Conservation (phyloP, 2,888 invertebrate species). For the Eumacrocentrus americanus region DNA sequence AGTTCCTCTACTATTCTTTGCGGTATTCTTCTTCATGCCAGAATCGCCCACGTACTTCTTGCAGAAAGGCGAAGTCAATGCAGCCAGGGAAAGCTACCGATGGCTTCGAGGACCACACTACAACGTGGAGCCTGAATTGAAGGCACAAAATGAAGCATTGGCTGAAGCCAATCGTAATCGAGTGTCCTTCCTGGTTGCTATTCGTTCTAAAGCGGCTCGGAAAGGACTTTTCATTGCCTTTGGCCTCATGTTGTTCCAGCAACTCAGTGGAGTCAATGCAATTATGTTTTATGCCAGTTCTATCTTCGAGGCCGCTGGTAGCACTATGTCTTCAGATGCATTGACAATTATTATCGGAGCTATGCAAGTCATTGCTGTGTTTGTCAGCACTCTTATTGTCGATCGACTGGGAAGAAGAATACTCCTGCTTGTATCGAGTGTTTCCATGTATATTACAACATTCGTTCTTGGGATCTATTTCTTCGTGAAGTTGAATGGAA, state of each 20-base stretch:
- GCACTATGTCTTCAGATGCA: conserved; percentile 65
- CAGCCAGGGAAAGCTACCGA: conserved; percentile 73
- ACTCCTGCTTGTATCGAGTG: conserved; percentile 74
- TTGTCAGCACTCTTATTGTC: conserved; percentile 76
- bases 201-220: conserved; percentile 69
- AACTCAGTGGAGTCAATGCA: conserved; percentile 83
- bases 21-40: conserved; percentile 82
- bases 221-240: conserved; percentile 76
- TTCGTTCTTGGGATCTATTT: conserved; percentile 78
- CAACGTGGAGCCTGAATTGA: conserved; percentile 71
- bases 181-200: conserved; percentile 65
- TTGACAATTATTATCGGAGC: conserved; percentile 83
- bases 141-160: conserved; percentile 66
- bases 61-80: conserved; percentile 68
- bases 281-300: conserved; percentile 79
- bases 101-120: conserved; percentile 77
- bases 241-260: conserved; percentile 88
- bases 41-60: conserved; percentile 82
- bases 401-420: conserved; percentile 82
- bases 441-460: conserved; percentile 74
- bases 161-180: conserved; percentile 65
- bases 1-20: conserved; percentile 73
- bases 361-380: conserved; percentile 80
- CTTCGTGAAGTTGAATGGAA: conserved; percentile 46
- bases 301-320: conserved; percentile 75